Evolutionary conservation across 2,888 invertebrate species (phyloP), one percentile per base, ranked within the genome.

Genomic region (Glyphotaelius pellucidus): DNA sequence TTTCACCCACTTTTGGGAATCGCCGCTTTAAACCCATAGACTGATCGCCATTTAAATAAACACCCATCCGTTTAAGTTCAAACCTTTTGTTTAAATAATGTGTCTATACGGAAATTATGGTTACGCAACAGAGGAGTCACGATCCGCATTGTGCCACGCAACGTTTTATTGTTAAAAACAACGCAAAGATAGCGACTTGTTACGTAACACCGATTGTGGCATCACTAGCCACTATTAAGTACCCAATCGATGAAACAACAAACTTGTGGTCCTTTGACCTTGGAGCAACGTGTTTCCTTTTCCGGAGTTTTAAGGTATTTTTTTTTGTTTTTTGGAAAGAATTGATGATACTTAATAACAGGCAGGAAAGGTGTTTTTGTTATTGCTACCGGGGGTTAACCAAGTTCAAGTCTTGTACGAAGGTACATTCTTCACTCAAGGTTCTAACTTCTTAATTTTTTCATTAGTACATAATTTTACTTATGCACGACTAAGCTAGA

Each of bases 11-110:
- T 9, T 67, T 67, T 67, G 67, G 25, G 67, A 67, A 67, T 7
- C 7, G 25, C n/a, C 0, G 67, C n/a, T n/a, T 25, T 67, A 3
- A 67, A 67, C 67, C 67, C 67, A 67, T 67, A n/a, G 67, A 67
- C 67, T 67, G 67, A 67, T 67, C 67, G 67, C 67, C 67, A 67
- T 67, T 67, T 67, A 67, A 67, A 67, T 67, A 67, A 67, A 67
- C 67, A 67, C 67, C 67, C 67, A 67, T 67, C 67, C 67, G 25
- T n/a, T 67, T 67, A 67, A 67, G 67, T 67, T 67, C 67, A 67
- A 67, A 67, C 67, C 67, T 67, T 67, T 67, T 67, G 67, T 67
- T 67, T 67, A 67, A 67, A 67, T 67, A 67, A 67, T 67, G 67
- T 67, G 67, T 67, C 67, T 67, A 67, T 67, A 67, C 67, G 67